Evolutionary conservation across 1,140 invertebrate species (phyloP).

Genomic region (Drosophila tsacasi): DNA sequence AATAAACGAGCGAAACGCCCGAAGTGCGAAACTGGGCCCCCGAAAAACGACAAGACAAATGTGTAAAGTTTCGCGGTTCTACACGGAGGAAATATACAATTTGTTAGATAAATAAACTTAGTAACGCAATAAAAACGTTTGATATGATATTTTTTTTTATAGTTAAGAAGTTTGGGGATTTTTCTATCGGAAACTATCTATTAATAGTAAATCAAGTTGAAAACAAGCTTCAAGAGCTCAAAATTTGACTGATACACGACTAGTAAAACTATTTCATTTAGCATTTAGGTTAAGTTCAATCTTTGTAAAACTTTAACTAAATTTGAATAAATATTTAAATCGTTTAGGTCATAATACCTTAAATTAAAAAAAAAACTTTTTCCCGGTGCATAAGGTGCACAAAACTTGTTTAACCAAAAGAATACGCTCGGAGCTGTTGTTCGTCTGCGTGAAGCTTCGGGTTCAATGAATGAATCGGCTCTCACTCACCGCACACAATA

Average conservation of each 20-base stretch:
- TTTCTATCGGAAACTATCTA: background rate
- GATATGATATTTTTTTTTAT: no score
- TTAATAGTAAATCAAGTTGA: background rate
- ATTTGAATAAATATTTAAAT: background rate
- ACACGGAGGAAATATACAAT: constrained; percentile 8
- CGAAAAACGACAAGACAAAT: constrained; percentile 65
- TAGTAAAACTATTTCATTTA: background rate
- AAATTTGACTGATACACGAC: no score
- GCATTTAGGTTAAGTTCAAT: background rate
- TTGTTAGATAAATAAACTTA: background rate
- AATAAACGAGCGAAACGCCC: constrained; percentile 55
- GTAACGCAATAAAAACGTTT: background rate
- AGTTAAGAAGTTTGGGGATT: accelerated
- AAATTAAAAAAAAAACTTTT: background rate
- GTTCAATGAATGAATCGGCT: constrained; percentile 8
- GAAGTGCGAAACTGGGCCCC: constrained; percentile 19
- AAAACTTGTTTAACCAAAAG: background rate
- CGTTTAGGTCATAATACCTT: background rate
- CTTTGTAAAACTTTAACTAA: no score
- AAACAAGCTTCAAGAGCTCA: background rate
- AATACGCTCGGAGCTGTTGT: background rate
- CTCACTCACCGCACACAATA: constrained; percentile 86
- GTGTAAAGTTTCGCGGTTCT: constrained; percentile 60
- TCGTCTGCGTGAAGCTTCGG: background rate
- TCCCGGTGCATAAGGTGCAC: background rate